Base-by-base conservation (phyloP, 2,113 vertebrate genomes). In the Pachycephala philippinensis region DNA sequence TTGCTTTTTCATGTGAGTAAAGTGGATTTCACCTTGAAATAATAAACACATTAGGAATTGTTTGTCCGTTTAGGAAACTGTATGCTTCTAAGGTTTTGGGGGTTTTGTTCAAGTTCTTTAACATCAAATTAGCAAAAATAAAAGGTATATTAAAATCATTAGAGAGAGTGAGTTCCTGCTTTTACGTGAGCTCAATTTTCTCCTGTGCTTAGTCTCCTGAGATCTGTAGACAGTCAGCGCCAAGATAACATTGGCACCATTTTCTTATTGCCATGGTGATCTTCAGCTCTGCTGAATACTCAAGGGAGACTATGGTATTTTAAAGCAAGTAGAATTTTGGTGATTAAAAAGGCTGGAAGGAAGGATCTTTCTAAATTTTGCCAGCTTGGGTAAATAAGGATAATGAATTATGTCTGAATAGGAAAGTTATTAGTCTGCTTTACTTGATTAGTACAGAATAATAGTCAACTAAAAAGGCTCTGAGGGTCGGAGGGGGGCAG, bases 241-340 rank as follows among this genome's bases (percentile, higher is more conserved):
- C 97, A 98, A 92, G 92, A 97, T 86, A 97, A 94, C 92, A 91
- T 69, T 98, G 98, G 98, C 98, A 98, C 96, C 83, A 92, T 96
- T 96, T 97, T 98, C 97, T 97, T 96, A 98, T 98, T 98, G 97
- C 98, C 98, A 98, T 98, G 98, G 98, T 98, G 97, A 98, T 98
- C 95, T 95, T 96, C 96, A 96, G 97, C 95, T 97, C 97, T 97
- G 95, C 95, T 96, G 95, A 97, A 98, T 98, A 96, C 98, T 97
- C 97, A 83, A 95, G 97, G 93, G 97, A 95, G 78, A 77, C 88
- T 40, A 44, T 96, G 97, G 95, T 98, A 97, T 98, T 98, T 98
- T 98, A 97, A 98, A 97, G 96, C 94, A 97, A 97, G 97, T 96
- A 96, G 93, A 91, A 97, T 98, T 98, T 98, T 97, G 97, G 97